These are phyloP conservation scores for Orussus abietinus DNA, from an alignment of 1,140 invertebrate species.

Conservation along the genomic window DNA sequence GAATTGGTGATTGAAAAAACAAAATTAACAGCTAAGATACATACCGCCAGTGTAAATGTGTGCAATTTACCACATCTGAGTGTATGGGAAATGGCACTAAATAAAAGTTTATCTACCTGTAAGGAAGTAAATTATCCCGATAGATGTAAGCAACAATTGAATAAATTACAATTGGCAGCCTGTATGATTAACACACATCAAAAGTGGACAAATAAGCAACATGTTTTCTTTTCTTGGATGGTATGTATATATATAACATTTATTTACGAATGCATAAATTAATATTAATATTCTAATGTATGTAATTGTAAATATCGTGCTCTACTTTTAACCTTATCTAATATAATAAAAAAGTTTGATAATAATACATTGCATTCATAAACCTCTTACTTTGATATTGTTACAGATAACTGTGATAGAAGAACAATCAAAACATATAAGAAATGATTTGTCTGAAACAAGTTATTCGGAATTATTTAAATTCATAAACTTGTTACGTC, in stretches of 20 bases:
- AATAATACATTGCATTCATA: background rate
- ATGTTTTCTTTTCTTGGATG: slow-evolving; percentile 45
- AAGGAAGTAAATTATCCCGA: slow-evolving; percentile 14
- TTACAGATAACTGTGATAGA: slow-evolving; percentile 35
- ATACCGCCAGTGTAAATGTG: slow-evolving; percentile 27
- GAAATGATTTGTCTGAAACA: slow-evolving; percentile 2
- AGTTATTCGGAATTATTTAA: slow-evolving; percentile 25
- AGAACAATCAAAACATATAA: slow-evolving; percentile 21
- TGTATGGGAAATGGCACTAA: slow-evolving; percentile 32
- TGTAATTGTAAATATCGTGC: background rate
- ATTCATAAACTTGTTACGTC: slow-evolving; percentile 30
- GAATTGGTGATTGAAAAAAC: slow-evolving; percentile 33
- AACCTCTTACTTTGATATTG: background rate
- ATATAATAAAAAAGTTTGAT: background rate
- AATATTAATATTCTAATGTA: slow-evolving; percentile 3
- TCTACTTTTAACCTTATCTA: background rate
- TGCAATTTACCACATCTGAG: slow-evolving; percentile 35
- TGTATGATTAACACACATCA: slow-evolving; percentile 27
- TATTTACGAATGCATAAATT: slow-evolving; percentile 6
- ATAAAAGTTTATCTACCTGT: slow-evolving; percentile 26
- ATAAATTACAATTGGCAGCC: background rate
- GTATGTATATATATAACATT: slow-evolving; percentile 19
- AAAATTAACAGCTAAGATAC: slow-evolving; percentile 32
- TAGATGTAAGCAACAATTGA: too few relatives aligned
- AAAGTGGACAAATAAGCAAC: slow-evolving; percentile 32